Evolutionary conservation across 2,888 invertebrate genomes (phyloP).

Genomic region (Auanema sp.): DNA sequence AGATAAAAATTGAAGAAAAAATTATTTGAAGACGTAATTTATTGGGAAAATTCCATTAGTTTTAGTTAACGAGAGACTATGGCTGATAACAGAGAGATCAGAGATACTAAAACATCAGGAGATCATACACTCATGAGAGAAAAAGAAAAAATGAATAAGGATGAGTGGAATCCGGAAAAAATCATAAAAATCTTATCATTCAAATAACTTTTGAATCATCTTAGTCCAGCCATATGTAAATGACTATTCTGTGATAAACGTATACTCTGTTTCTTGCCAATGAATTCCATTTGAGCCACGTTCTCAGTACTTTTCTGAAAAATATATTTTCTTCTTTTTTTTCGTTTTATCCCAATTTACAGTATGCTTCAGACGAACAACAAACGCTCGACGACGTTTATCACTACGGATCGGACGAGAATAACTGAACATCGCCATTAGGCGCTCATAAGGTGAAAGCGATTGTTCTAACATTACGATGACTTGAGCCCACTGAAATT

Average conservation of each 20-base stretch:
- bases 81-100: no score
- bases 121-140: no score
- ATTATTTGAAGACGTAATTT: no score
- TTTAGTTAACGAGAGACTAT: no score
- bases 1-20: no score
- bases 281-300: constrained; percentile 23
- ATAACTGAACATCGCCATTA: constrained; percentile 77
- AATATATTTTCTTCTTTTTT: not conserved
- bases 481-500: constrained; percentile 86
- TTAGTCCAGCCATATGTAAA: constrained; percentile 19
- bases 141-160: no score
- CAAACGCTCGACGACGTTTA: constrained; percentile 44
- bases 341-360: constrained; percentile 20
- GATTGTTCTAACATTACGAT: constrained; percentile 93
- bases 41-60: no score
- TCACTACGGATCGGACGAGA: constrained; percentile 45
- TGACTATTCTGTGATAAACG: constrained; percentile 18
- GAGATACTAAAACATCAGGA: no score
- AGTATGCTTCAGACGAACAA: constrained; percentile 41
- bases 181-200: no score
- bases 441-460: constrained; percentile 83
- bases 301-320: constrained; percentile 1
- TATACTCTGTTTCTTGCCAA: constrained; percentile 24
- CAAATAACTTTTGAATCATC: constrained; percentile 2
- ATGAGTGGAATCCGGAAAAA: no score